phyloP scores from a whole-genome alignment of 2,113 vertebrate species.

The Trogon melanurus region DNA sequence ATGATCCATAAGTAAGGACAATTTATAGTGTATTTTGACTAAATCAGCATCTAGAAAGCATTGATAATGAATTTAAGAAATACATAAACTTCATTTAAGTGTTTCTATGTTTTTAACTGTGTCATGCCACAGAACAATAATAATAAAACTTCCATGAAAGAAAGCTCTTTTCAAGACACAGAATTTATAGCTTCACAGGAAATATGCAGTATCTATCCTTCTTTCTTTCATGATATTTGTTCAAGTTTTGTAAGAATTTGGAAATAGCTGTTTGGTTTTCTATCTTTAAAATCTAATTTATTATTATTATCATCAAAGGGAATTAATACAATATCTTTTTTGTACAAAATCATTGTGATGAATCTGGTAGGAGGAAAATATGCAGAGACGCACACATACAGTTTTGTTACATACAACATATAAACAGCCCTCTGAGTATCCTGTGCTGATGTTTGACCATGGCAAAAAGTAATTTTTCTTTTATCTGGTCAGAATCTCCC shows the following conservation, averaged over 20 bases:
- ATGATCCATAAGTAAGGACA: not conserved
- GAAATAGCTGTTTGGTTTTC: not conserved
- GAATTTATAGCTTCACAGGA: not conserved
- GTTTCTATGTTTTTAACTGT: not conserved
- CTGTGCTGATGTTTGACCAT: not conserved
- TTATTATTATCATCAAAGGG: not conserved
- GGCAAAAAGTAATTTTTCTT: not conserved
- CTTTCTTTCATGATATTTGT: not conserved
- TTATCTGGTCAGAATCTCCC: not conserved
- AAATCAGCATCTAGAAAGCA: not conserved
- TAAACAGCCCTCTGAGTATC: not conserved
- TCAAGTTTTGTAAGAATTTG: not conserved
- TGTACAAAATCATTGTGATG: not conserved
- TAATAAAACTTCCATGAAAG: not conserved
- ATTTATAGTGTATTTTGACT: not conserved
- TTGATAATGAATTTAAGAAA: not conserved
- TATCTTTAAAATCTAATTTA: not conserved
- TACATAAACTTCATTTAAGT: not conserved
- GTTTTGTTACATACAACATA: not conserved
- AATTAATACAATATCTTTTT: not conserved
- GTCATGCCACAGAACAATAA: not conserved
- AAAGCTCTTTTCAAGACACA: not conserved
- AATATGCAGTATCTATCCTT: not conserved
- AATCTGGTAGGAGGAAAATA: not conserved
- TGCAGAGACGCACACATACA: accelerated